These are phyloP conservation scores for Passer montanus DNA, from an alignment of 2,113 vertebrate species.

Conservation along the genomic window DNA sequence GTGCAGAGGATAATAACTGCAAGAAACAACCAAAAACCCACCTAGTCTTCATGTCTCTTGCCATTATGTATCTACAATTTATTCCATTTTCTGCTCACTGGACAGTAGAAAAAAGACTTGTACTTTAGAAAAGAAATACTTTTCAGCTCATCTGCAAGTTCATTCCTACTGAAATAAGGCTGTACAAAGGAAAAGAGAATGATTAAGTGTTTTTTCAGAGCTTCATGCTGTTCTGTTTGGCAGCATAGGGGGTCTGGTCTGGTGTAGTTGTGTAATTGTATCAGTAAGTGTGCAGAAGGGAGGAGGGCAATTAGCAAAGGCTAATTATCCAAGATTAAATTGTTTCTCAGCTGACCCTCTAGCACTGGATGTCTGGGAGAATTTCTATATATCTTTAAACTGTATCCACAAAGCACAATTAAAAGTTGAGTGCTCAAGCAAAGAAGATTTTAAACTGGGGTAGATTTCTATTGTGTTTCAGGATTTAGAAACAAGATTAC, in stretches of 20 bases:
- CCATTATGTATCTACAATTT: background rate
- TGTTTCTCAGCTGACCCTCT: background rate
- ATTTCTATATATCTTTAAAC: background rate
- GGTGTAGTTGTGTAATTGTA: background rate
- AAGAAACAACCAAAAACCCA: constrained; percentile 7
- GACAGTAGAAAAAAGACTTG: background rate
- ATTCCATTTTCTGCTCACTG: background rate
- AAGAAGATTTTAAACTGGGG: background rate
- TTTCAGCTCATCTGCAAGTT: background rate
- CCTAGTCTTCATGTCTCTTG: background rate
- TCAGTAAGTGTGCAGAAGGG: background rate
- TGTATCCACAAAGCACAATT: background rate
- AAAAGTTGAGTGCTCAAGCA: background rate
- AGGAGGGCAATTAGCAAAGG: background rate
- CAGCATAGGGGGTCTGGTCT: background rate
- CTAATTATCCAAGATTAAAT: background rate
- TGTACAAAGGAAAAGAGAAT: background rate
- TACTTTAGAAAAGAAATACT: background rate
- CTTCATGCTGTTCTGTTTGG: background rate
- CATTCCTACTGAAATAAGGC: background rate
- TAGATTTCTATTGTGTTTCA: background rate
- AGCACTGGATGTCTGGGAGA: background rate
- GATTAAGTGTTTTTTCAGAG: background rate
- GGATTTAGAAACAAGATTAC: constrained; percentile 18
- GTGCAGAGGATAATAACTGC: background rate